phyloP scores from a whole-genome alignment of 2,113 vertebrate species.

The Gymnogyps californianus region DNA sequence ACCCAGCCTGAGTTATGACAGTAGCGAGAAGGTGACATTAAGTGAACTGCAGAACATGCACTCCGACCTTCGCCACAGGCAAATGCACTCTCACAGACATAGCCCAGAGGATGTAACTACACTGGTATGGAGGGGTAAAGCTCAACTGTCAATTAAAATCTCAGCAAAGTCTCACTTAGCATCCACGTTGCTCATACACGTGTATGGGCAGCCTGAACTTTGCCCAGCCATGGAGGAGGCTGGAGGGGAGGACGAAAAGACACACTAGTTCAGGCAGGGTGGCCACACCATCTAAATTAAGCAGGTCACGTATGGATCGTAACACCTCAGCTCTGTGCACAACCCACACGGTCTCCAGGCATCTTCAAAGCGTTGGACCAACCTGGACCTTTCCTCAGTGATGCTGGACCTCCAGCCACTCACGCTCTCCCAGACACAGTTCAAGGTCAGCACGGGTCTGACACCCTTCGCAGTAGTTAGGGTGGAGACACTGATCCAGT shows the following conservation, averaged over 20 bases:
- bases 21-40: neutral
- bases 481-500: neutral
- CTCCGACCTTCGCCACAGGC: neutral
- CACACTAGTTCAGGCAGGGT: neutral
- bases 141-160: neutral
- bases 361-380: neutral
- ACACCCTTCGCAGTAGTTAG: neutral
- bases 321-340: neutral
- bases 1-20: neutral
- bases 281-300: neutral
- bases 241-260: neutral
- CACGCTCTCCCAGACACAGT: rapidly evolving
- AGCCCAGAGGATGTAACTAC: neutral
- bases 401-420: neutral
- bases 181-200: neutral
- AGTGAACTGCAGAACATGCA: neutral
- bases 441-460: neutral
- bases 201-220: neutral
- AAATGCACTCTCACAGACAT: neutral
- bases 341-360: neutral
- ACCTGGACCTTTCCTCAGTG: neutral
- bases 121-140: neutral
- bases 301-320: rapidly evolving
- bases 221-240: neutral
- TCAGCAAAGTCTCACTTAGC: neutral